Evolutionary conservation across 2,797 vertebrate genomes (phyloP).

Genomic region (Pempheris klunzingeri): DNA sequence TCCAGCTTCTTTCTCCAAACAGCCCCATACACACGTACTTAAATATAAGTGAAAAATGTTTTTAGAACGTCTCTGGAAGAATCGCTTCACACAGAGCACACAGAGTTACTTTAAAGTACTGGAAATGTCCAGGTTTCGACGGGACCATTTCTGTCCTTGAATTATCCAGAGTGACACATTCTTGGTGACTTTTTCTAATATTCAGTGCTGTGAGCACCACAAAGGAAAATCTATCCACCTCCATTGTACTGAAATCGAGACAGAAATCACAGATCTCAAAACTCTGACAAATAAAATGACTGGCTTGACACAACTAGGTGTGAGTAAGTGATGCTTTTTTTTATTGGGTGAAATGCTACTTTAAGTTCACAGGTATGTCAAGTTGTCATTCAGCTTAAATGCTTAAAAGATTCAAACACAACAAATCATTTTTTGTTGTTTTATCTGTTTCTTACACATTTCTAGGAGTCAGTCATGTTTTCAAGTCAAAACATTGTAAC

Average conservation of each 20-base stretch:
- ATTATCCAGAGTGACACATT: neutral
- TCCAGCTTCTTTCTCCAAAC: constrained; percentile 38
- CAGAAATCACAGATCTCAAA: neutral
- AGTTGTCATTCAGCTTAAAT: neutral
- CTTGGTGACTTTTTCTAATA: too few relatives aligned
- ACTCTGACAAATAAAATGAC: neutral
- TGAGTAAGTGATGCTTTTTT: too few relatives aligned
- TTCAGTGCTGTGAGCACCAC: too few relatives aligned
- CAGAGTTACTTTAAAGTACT: neutral
- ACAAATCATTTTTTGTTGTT: too few relatives aligned
- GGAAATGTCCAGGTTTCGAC: too few relatives aligned
- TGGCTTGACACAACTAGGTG: too few relatives aligned
- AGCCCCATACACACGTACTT: neutral
- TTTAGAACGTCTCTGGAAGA: constrained; percentile 12
- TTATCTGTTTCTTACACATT: neutral
- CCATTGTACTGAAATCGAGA: too few relatives aligned
- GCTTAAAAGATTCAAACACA: neutral
- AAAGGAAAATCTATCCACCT: too few relatives aligned
- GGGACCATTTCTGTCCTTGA: too few relatives aligned
- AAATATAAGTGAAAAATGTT: neutral
- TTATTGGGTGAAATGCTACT: neutral
- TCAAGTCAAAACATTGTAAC: neutral
- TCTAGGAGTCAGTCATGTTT: neutral
- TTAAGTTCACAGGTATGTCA: neutral
- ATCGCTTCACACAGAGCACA: neutral